Evolutionary conservation across 2,797 vertebrate genomes (phyloP).

Genomic region (Eupleurogrammus muticus): DNA sequence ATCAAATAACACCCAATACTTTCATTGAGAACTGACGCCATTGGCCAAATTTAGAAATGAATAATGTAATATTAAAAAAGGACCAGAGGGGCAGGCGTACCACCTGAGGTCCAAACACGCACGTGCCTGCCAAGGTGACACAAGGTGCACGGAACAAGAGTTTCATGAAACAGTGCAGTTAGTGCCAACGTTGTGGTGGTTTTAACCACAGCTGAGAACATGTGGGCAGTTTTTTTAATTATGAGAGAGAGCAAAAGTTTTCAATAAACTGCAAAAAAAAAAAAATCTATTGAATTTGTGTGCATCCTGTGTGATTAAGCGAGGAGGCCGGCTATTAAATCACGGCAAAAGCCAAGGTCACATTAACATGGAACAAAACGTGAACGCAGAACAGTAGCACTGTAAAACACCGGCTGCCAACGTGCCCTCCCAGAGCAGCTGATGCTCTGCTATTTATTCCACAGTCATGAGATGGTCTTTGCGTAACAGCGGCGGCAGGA

Average conservation of each 20-base stretch:
- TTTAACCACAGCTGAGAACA: background rate
- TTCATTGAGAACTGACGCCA: too few relatives aligned
- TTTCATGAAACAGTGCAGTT: background rate
- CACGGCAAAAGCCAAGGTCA: conserved; percentile 9
- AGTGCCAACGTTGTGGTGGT: background rate
- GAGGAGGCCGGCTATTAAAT: conserved; percentile 6
- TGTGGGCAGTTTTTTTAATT: too few relatives aligned
- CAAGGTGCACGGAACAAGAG: background rate
- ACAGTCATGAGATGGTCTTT: conserved; percentile 42
- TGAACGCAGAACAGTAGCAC: background rate
- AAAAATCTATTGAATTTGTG: too few relatives aligned
- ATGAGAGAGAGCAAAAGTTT: too few relatives aligned
- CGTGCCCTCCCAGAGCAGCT: conserved; percentile 40
- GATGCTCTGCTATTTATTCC: conserved; percentile 70
- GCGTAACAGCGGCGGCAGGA: conserved; percentile 21
- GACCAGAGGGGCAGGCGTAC: too few relatives aligned
- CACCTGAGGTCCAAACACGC: too few relatives aligned
- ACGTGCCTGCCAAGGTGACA: background rate
- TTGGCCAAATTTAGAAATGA: too few relatives aligned
- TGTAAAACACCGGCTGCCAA: conserved; percentile 50
- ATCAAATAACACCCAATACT: too few relatives aligned
- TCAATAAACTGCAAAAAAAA: background rate
- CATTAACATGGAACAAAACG: background rate
- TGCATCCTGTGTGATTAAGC: background rate
- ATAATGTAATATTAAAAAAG: too few relatives aligned